Evolutionary conservation across 2,888 invertebrate species (phyloP), one percentile per base, ranked within the genome.

Genomic region (Oscheius sp.): DNA sequence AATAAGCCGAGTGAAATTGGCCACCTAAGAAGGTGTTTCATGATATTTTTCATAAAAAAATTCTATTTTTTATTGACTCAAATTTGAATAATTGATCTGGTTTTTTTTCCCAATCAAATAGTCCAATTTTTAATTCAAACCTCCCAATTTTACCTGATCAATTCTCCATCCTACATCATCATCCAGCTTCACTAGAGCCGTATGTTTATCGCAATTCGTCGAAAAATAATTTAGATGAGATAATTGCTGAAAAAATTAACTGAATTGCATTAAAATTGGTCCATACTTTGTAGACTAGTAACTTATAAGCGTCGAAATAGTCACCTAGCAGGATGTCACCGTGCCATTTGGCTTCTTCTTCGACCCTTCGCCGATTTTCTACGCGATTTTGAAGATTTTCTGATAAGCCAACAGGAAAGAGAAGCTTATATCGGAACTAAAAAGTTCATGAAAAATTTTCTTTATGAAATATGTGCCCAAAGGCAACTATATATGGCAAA

Each of bases 131-230:
- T 1, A 24, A 50, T 4, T 24, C 9, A n/a, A n/a, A n/a, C n/a
- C n/a, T n/a, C n/a, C n/a, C n/a, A 36, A n/a, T 30, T 2, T 30
- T 2, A 59, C 59, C 44, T 44, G 26, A 12, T 59, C 59, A 4
- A 41, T 28, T 28, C 44, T 22, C 59, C 59, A 59, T 26, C 26
- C 59, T 12, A 59, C 26, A 30, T 59, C 59, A 26, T 59, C 59
- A n/a, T 59, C 59, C 9, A 59, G 24, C 30, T 59, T 59, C 20
- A 59, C 2, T n/a, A 59, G n/a, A 12, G 44, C 30, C 3, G 59
- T 59, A 14, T 14, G n/a, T 8, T 38, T 14, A 9, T 17, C 12
- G 44, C 59, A 59, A 44, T 59, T 41, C 20, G 24, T 30, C 4
- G 44, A 41, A 26, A 59, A 59, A n/a, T 59, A 59, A 14, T 17